Evolutionary conservation across 1,140 invertebrate genomes (phyloP), one percentile per base, ranked within the genome.

Genomic region (Linepithema humile): DNA sequence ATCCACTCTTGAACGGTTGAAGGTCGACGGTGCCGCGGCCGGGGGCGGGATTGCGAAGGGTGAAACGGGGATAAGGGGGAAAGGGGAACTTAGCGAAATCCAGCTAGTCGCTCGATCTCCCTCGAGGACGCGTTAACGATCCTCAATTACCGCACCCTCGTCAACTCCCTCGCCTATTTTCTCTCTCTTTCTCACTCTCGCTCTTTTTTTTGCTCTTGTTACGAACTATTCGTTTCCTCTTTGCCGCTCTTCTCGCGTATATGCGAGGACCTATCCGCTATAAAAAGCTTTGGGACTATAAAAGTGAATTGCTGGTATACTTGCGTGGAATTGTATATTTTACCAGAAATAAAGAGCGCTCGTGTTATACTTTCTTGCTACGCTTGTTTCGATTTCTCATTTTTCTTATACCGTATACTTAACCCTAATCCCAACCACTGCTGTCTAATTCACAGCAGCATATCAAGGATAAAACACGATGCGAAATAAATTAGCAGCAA

Each of bases 121-220:
- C 85, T 85, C 85, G 82, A 88, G 87, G 85, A 88, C 85, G 83
- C 85, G 83, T 88, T 88, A 88, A 88, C 87, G 83, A 85, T 88
- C 83, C 87, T 87, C 85, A 82, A 88, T 88, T 88, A 87, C 75
- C 85, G 82, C 85, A 59, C 69, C 69, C 78, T 82, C 78, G 75
- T 45, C 78, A 50, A 45, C 17, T 59, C 75, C 40, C 78, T 87
- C 67, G 69, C 29, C 29, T 29, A 29, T 43, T 77, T 32, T 78
- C 20, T 26, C 29, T n/a, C 38, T 50, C 74, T 32, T 32, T 32
- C 32, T 53, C 29, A 40, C 9, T 35, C 20, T 84, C 38, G 50
- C 26, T 57, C 17, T 48, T 35, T 32, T 32, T 35, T 50, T 20
- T 29, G 67, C 53, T 64, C 50, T 20, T 15, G n/a, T 64, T 45